Evolutionary conservation across 2,113 vertebrate species (phyloP), one percentile per base, ranked within the genome.

Genomic region (Leucopternis melanops): DNA sequence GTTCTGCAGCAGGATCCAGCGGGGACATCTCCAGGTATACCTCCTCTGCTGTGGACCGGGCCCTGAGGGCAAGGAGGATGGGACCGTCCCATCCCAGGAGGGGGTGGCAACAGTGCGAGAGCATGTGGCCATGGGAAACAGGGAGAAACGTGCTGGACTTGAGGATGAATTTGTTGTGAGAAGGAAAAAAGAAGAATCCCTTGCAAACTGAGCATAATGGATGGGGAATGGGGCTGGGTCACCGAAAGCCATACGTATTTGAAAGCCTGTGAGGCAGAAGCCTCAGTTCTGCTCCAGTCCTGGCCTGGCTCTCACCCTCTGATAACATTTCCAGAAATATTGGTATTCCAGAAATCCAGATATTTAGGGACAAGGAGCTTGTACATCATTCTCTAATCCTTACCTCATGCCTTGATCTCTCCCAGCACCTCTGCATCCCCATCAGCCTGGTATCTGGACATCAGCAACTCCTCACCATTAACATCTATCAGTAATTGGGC

Each of bases 51-150:
- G 1, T n/a, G 47, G 25, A 40, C 31, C 2, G 3, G 47, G n/a
- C n/a, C 52, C 34, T 1, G 4, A 9, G 29, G 9, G 22, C 1
- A 4, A 67, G 47, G 38, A 52, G 38, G 10, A 31, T 62, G 25
- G n/a, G 42, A 49, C 14, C 0, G 1, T 23, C 49, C 31, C 4
- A 1, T 44, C 42, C 50, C 23, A 20, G n/a, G n/a, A 36, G 11
- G 3, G 34, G 21, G 23, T 55, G 31, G 42, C 12, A 57, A 29
- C 0, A 2, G 18, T 40, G 47, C 1, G 1, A 54, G 10, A 59
- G 34, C 11, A n/a, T 18, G 9, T 49, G 34, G 54, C 44, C 18
- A 3, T 6, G 34, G 55, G 38, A 75, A 65, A 15, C 23, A 34
- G 14, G n/a, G 66, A 65, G 42, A 72, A 52, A 81, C 0, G 3